Percentiles rank a stretch among this genome's conserved stretches.
These are phyloP conservation scores for Spodoptera frugiperda DNA, from an alignment of 1,140 invertebrate species.

Conservation along the genomic window DNA sequence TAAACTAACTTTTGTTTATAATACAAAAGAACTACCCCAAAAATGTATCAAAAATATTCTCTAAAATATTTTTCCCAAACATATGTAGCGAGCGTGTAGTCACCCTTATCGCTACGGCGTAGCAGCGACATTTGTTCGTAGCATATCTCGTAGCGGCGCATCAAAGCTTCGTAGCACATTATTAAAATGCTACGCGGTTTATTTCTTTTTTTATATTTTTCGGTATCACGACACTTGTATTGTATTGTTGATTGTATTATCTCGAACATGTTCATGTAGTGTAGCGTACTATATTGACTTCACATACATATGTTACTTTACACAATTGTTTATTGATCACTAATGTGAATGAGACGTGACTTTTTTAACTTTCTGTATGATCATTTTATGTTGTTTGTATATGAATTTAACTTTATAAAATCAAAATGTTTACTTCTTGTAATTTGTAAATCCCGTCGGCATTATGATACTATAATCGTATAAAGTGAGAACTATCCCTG, in stretches of 20 bases:
- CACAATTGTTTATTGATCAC: background rate
- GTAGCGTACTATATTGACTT: conserved; percentile 10
- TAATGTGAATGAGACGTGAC: too few species aligned
- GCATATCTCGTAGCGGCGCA: conserved; percentile 36
- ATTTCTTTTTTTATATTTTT: background rate
- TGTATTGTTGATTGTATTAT: conserved; percentile 23
- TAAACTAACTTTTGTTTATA: background rate
- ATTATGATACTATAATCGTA: too few species aligned
- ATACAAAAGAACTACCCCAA: background rate
- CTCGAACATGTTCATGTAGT: conserved; percentile 17
- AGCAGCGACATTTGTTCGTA: conserved; percentile 38
- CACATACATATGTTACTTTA: conserved; percentile 19
- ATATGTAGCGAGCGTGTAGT: conserved; percentile 16
- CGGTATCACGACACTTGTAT: background rate
- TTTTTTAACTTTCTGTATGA: too few species aligned
- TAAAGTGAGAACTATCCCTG: conserved; percentile 9
- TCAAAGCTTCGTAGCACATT: conserved; percentile 47
- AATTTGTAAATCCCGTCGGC: too few species aligned
- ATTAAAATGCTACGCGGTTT: conserved; percentile 44
- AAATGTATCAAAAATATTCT: background rate
- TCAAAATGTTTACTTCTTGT: too few species aligned
- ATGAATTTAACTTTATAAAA: too few species aligned
- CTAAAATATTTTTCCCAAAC: background rate
- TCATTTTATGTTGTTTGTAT: too few species aligned
- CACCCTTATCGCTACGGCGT: conserved; percentile 33